Conservation (phyloP, 2,113 vertebrate genomes). For the Zosterops lateralis region DNA sequence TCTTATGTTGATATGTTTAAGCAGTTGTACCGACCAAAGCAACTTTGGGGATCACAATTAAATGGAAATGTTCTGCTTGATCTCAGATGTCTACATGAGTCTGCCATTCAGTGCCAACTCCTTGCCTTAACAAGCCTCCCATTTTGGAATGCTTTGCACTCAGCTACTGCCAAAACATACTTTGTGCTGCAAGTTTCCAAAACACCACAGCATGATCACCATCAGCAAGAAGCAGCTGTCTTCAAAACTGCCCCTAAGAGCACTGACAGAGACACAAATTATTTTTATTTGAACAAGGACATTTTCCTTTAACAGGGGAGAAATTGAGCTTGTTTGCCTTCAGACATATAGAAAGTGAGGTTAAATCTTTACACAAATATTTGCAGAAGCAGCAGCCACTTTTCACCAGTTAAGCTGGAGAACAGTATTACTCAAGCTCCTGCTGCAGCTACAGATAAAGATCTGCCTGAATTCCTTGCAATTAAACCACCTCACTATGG, state of each 20-base stretch:
- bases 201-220: neutral
- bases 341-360: neutral
- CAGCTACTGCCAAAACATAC: neutral
- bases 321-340: neutral
- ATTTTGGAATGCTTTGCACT: neutral
- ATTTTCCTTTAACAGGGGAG: neutral
- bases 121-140: neutral
- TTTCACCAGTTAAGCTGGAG: neutral
- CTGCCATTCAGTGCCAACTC: neutral
- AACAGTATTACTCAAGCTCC: neutral
- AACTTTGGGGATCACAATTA: slow-evolving; percentile 73
- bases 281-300: neutral
- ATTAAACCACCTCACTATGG: neutral
- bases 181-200: neutral
- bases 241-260: neutral
- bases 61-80: slow-evolving; percentile 69
- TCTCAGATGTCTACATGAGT: slow-evolving; percentile 11
- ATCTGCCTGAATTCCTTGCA: neutral
- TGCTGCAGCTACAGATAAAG: neutral
- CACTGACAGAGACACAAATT: neutral
- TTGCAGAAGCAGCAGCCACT: neutral
- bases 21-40: slow-evolving; percentile 67
- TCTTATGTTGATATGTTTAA: slow-evolving; percentile 64
- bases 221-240: neutral
- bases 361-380: neutral